Evolutionary conservation across 1,140 invertebrate species (phyloP), one percentile per base, ranked within the genome.

Genomic region (Dysdera silvatica): DNA sequence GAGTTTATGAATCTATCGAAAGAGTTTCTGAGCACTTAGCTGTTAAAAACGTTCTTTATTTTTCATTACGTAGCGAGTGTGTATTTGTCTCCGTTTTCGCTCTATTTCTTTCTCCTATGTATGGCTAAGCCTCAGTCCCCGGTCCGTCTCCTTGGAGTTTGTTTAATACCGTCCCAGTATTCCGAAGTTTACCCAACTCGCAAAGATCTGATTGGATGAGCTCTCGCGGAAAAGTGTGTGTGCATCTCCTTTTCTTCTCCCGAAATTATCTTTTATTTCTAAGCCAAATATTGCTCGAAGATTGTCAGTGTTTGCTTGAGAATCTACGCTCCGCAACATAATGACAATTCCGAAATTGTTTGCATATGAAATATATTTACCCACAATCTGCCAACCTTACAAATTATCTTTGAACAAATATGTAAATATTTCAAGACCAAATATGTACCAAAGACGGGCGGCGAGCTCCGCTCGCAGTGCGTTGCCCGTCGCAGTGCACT

Each of bases 371-470:
- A 63, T 63, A 63, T 63, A 63, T 63, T 63, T 63, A 63, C 61
- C 61, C 61, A 56, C 61, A 63, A 63, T 63, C 61, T 63, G 61
- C 61, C 61, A 63, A 63, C 61, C 61, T 63, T 63, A 63, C 61
- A 63, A 63, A 63, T 63, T 63, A 63, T 63, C 61, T 63, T 63
- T 63, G 61, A 63, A 63, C 61, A 63, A 63, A 63, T 63, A 63
- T 63, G 61, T 63, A 63, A 63, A 63, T 63, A 63, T 63, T 63
- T 63, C 49, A 55, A 63, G 61, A 63, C 61, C 61, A 63, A 63
- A 63, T 63, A 63, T 63, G 61, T 63, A 63, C 61, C 41, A n/a
- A 51, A 63, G 61, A 63, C 56, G 61, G 56, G 61, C 51, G 61
- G 61, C 52, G n/a, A n/a, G n/a, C n/a, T n/a, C n/a, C n/a, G n/a